Evolutionary conservation across 2,888 invertebrate genomes (phyloP).

Genomic region (Drosophila emarginata): DNA sequence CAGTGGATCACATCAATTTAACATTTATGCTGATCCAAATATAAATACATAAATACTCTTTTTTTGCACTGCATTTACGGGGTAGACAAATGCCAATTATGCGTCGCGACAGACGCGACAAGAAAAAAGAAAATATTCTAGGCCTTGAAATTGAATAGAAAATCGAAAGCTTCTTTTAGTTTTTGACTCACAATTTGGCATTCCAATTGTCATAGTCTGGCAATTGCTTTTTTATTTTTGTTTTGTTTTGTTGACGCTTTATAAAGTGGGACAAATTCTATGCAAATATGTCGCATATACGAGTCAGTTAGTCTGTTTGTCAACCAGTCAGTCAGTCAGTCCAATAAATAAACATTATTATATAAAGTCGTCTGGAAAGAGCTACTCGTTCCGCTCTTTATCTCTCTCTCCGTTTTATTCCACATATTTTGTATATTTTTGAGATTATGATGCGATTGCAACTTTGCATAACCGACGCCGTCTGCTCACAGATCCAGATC

Average conservation of each 20-base stretch:
- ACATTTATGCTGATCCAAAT: neutral
- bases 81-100: conserved; percentile 2
- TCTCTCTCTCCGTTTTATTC: conserved; percentile 7
- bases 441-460: conserved; percentile 70
- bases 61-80: neutral
- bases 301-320: conserved; percentile 22
- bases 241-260: conserved; percentile 33
- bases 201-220: conserved; percentile 56
- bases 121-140: conserved; percentile 28
- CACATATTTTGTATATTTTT: conserved; percentile 11
- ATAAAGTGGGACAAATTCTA: conserved; percentile 76
- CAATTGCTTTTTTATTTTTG: conserved; percentile 46
- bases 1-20: no score
- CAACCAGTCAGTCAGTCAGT: conserved; percentile 12
- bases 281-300: conserved; percentile 51
- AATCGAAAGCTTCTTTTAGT: conserved; percentile 20
- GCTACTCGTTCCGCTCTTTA: conserved; percentile 45
- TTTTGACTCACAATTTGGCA: conserved; percentile 65
- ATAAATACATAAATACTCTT: neutral
- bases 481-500: conserved; percentile 37
- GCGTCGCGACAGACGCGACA: conserved; percentile 32
- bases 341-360: conserved; percentile 70
- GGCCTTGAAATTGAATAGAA: conserved; percentile 22
- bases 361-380: conserved; percentile 67
- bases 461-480: conserved; percentile 72